phyloP scores from a whole-genome alignment of 2,888 invertebrate genomes.

The Lottia scabra region DNA sequence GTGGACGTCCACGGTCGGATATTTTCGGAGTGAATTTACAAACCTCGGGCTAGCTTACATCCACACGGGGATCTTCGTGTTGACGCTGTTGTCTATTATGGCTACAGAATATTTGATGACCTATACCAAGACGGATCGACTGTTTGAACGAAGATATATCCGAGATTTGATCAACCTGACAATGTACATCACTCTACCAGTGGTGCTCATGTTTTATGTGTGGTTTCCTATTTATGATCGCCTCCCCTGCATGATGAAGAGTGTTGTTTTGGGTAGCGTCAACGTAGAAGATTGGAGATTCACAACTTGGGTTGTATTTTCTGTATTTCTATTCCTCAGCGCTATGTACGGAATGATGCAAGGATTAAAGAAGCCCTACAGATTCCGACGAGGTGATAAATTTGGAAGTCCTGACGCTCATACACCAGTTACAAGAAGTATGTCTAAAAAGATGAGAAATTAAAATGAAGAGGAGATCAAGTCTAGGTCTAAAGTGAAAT shows the following conservation, averaged over 20 bases:
- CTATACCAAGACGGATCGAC: constrained; percentile 4
- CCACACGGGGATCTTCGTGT: neutral
- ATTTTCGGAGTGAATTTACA: constrained; percentile 11
- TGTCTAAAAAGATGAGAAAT: neutral
- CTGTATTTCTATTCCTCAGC: neutral
- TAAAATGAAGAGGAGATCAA: no score
- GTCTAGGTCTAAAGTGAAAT: no score
- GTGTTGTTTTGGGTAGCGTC: neutral
- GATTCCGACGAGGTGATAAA: neutral
- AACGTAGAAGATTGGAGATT: neutral
- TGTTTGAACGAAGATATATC: constrained; percentile 1
- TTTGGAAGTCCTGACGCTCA: neutral
- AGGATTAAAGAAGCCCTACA: neutral
- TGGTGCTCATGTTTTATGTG: constrained; percentile 11
- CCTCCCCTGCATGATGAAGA: constrained; percentile 9
- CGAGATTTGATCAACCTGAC: constrained; percentile 2
- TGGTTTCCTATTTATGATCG: constrained; percentile 14
- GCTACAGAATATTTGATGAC: constrained; percentile 7
- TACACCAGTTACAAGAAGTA: constrained; percentile 15
- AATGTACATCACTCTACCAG: constrained; percentile 9
- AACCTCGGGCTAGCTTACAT: constrained; percentile 2
- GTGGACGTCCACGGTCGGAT: constrained; percentile 11
- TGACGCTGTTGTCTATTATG: constrained; percentile 1
- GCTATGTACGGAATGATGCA: neutral
- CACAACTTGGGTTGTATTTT: constrained; percentile 2